A percentile compares a stretch with the other conserved stretches of the same genome.
Conservation (phyloP, 2,888 invertebrate genomes). For the Amphipoea oculea region DNA sequence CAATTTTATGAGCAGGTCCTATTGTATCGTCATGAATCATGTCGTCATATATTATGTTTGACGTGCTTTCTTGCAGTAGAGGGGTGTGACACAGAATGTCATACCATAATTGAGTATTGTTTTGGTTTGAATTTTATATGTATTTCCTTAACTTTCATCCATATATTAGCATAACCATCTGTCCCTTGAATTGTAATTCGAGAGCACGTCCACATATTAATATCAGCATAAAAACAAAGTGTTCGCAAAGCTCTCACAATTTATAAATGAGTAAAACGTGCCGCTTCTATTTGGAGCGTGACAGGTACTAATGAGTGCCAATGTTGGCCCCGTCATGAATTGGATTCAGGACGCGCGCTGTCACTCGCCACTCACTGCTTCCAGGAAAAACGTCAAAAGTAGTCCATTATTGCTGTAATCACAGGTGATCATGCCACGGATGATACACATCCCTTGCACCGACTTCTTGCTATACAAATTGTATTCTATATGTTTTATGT, state of each 20-base stretch:
- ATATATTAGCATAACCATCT: not conserved
- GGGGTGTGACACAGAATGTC: conserved; percentile 50
- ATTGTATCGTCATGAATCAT: conserved; percentile 29
- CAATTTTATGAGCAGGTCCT: not conserved
- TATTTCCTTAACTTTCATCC: not conserved
- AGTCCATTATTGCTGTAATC: conserved; percentile 69
- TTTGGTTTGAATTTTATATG: not conserved
- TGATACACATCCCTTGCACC: conserved; percentile 13
- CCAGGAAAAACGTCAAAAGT: conserved; percentile 75
- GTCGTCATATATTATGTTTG: conserved; percentile 5
- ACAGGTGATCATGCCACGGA: conserved; percentile 12
- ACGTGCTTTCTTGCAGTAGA: conserved; percentile 15
- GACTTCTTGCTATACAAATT: not conserved
- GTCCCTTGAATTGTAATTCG: conserved; percentile 41
- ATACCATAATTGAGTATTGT: conserved; percentile 5
- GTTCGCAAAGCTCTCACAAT: conserved; percentile 59
- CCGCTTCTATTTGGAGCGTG: conserved; percentile 77
- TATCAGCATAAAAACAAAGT: conserved; percentile 43
- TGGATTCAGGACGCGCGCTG: conserved; percentile 71
- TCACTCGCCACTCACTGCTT: conserved; percentile 70
- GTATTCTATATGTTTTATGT: not conserved
- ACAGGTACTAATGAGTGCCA: conserved; percentile 81
- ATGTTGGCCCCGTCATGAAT: conserved; percentile 68
- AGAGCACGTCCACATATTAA: conserved; percentile 26
- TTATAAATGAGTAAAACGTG: conserved; percentile 71